phyloP scores from a whole-genome alignment of 1,140 invertebrate species.

The Daktulosphaira vitifoliae region DNA sequence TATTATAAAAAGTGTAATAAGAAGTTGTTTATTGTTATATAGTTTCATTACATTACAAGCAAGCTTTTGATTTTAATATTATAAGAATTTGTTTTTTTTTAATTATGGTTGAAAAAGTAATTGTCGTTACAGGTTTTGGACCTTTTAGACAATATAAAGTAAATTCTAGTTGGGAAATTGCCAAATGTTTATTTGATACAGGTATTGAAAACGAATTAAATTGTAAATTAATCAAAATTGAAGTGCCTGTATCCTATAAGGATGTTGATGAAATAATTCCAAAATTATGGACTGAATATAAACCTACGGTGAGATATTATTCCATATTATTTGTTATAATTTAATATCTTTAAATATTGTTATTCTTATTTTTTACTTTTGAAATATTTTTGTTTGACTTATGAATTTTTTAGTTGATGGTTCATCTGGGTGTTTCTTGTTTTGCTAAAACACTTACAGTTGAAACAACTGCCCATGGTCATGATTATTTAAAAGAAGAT shows the following conservation, averaged over 20 bases:
- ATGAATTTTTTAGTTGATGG: constrained; percentile 44
- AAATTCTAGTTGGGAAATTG: constrained; percentile 71
- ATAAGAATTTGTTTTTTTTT: no score
- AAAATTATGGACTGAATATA: constrained; percentile 53
- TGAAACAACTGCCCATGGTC: constrained; percentile 5
- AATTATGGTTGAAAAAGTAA: constrained; percentile 1
- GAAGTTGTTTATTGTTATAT: no score
- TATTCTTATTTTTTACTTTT: no score
- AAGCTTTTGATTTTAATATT: no score
- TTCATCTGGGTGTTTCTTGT: constrained; percentile 24
- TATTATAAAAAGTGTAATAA: no score
- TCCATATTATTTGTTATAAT: background rate
- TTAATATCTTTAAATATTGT: no score
- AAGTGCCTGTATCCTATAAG: constrained; percentile 60
- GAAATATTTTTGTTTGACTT: no score
- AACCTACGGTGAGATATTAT: constrained; percentile 45
- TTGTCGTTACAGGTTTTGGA: constrained; percentile 63
- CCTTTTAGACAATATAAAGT: constrained; percentile 57
- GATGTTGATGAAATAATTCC: constrained; percentile 52
- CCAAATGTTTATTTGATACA: constrained; percentile 49
- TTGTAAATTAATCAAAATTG: constrained; percentile 50
- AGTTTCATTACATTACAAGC: no score
- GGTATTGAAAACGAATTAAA: constrained; percentile 43
- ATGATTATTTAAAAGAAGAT: background rate
- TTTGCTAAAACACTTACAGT: background rate